A percentile compares a stretch with the other conserved stretches of the same genome.
These are phyloP conservation scores for Chymomyza caudatula DNA, from an alignment of 2,888 invertebrate species.

Conservation along the genomic window DNA sequence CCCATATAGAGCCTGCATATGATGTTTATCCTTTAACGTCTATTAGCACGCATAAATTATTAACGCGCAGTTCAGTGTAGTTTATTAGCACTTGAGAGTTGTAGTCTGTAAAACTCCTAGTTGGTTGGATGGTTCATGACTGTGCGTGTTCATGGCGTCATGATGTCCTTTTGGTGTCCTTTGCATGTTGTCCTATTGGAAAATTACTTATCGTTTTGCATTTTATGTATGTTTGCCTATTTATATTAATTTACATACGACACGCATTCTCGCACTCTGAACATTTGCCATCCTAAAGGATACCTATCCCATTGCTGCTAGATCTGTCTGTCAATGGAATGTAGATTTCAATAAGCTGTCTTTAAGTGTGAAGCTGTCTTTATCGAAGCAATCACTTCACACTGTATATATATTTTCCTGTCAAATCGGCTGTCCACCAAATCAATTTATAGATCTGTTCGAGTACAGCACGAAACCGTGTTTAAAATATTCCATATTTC, in stretches of 20 bases:
- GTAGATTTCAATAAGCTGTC: too few relatives aligned
- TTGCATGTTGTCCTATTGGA: conserved; percentile 57
- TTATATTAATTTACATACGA: conserved; percentile 71
- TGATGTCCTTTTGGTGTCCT: conserved; percentile 63
- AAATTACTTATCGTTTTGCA: conserved; percentile 32
- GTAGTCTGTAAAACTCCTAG: not conserved
- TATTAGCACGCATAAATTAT: conserved; percentile 68
- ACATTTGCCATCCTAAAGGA: conserved; percentile 27
- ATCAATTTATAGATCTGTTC: too few relatives aligned
- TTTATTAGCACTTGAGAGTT: conserved; percentile 69
- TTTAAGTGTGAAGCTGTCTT: too few relatives aligned
- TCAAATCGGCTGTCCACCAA: too few relatives aligned
- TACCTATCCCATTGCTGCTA: too few relatives aligned
- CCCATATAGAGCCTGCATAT: conserved; percentile 48
- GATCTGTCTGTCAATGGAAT: too few relatives aligned
- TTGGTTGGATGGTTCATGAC: not conserved
- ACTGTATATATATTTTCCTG: too few relatives aligned
- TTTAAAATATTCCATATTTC: too few relatives aligned
- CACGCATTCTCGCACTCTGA: conserved; percentile 64
- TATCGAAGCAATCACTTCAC: too few relatives aligned
- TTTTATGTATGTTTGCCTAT: conserved; percentile 30
- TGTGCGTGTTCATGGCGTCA: conserved; percentile 16
- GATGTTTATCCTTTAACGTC: conserved; percentile 51
- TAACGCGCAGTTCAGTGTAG: conserved; percentile 62
- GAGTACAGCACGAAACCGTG: too few relatives aligned